phyloP scores from a whole-genome alignment of 2,113 vertebrate species.

The Gopherus flavomarginatus region DNA sequence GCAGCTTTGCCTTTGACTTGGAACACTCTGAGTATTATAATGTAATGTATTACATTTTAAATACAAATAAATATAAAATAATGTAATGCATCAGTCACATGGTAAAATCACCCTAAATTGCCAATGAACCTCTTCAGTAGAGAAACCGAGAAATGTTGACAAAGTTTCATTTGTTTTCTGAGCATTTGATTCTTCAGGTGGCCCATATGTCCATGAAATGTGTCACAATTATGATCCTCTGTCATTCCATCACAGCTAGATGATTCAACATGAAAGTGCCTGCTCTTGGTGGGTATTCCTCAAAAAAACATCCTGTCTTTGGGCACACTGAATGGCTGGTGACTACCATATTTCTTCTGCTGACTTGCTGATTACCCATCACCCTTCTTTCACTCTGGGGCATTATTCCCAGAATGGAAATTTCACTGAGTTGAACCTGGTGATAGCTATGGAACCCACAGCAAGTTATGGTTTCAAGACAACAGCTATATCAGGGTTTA shows the following conservation, averaged over 20 bases:
- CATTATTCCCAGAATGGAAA: neutral
- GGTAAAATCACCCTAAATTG: neutral
- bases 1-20: slow-evolving; percentile 5
- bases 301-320: neutral
- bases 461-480: neutral
- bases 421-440: neutral
- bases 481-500: neutral
- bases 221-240: neutral
- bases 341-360: fast-evolving
- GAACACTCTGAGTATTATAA: neutral
- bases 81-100: neutral
- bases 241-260: neutral
- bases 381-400: neutral
- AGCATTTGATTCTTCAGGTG: neutral
- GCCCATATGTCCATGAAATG: neutral
- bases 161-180: neutral
- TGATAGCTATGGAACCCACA: neutral
- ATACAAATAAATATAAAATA: neutral
- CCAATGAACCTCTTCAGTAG: neutral
- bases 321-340: neutral
- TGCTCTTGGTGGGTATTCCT: neutral
- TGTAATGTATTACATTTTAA: neutral
- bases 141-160: neutral
- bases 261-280: neutral
- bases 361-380: neutral